Conservation (phyloP, 2,797 vertebrate species). For the Tiaroga cobitis region DNA sequence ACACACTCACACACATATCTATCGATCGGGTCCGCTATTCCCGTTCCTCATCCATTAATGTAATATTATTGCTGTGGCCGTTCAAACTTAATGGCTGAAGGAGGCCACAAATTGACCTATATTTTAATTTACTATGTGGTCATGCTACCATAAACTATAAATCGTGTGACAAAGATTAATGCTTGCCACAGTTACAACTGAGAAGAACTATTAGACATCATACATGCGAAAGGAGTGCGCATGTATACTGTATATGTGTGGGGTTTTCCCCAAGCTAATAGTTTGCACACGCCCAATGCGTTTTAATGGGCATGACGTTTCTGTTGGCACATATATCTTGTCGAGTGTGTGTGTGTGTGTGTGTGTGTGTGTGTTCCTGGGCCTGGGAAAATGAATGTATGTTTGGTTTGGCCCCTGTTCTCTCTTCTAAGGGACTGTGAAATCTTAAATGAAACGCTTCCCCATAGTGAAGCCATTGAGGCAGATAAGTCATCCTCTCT, state of each 20-base stretch:
- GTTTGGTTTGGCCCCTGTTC: constrained; percentile 70
- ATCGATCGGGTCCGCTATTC: constrained; percentile 75
- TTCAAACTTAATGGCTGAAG: constrained; percentile 74
- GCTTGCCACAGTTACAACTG: constrained; percentile 65
- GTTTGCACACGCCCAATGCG: neutral
- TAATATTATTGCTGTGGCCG: constrained; percentile 78
- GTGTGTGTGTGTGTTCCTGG: constrained; percentile 30
- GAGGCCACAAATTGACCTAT: constrained; percentile 75
- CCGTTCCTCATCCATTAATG: constrained; percentile 80
- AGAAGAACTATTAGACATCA: constrained; percentile 72
- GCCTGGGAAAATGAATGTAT: constrained; percentile 65
- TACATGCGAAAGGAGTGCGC: constrained; percentile 49
- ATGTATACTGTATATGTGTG: neutral
- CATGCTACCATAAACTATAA: constrained; percentile 71
- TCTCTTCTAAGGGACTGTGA: constrained; percentile 75
- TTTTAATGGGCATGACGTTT: neutral
- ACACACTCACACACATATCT: constrained; percentile 56
- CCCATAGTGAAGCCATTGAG: constrained; percentile 71
- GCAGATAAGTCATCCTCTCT: constrained; percentile 70
- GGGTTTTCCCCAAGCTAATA: too few relatives aligned
- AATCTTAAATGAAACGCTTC: constrained; percentile 80
- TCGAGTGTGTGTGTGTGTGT: constrained; percentile 40
- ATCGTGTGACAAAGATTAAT: constrained; percentile 75
- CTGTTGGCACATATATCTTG: constrained; percentile 34
- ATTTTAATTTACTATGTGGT: constrained; percentile 79